Conservation (phyloP, 2,888 invertebrate genomes). For the Melipona bicolor region DNA sequence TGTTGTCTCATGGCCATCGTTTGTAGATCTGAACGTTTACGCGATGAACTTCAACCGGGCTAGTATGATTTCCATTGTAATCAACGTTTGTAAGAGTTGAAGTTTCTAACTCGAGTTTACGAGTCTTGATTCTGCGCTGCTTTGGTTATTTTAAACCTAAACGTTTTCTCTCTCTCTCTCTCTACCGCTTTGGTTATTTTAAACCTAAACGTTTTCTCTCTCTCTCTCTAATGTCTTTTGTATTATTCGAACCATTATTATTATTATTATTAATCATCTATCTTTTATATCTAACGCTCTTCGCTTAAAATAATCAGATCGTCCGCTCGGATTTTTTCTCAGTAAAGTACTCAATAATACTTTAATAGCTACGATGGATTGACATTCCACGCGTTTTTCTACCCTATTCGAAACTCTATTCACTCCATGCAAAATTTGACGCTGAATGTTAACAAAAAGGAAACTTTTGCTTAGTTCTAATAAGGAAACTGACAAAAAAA, state of each 20-base stretch:
- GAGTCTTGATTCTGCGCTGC: background rate
- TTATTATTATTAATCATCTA: background rate
- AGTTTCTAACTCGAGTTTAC: background rate
- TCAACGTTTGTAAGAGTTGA: background rate
- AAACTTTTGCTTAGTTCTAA: no score
- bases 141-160: background rate
- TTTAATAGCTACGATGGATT: background rate
- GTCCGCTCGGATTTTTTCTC: background rate
- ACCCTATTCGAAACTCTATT: no score
- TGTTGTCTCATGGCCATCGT: background rate
- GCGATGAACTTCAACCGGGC: background rate
- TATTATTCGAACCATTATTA: no score
- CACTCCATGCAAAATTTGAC: no score
- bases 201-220: background rate
- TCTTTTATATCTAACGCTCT: background rate
- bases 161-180: no score
- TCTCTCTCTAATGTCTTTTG: background rate
- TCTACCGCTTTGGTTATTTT: background rate
- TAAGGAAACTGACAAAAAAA: no score
- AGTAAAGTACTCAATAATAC: conserved; percentile 1
- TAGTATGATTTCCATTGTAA: background rate
- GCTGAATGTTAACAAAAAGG: no score
- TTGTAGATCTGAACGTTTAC: background rate
- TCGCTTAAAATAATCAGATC: background rate
- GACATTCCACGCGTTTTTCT: background rate